Base-by-base conservation (phyloP, 2,888 invertebrate species). In the Brachylomia viminalis region DNA sequence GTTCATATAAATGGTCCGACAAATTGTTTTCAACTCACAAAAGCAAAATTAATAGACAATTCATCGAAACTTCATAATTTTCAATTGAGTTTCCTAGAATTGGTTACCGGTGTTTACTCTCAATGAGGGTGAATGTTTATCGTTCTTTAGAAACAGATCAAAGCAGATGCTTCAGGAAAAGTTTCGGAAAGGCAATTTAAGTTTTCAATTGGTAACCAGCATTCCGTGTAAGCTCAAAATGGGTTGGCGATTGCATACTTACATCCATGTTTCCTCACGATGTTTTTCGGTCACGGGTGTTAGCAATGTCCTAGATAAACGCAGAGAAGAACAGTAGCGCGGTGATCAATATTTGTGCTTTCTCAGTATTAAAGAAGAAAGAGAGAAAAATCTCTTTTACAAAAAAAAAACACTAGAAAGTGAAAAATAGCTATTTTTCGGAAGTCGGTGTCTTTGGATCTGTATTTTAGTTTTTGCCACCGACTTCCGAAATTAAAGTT, bases 1-100 rank as follows among this genome's bases (percentile, higher is more conserved):
- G 72, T 49, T 77, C 27, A 49, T 49, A 27, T 58, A 45, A 64
- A 68, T 45, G 52, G 23, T 38, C 64, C 45, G 20, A 64, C 5
- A 58, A 79, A 74, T 79, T 68, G n/a, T 79, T 64, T 52, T 58
- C 49, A 79, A 71, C 58, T 77, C n/a, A 58, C 52, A 27, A 65
- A 67, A 67, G 49, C 56, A 68, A 52, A 79, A 64, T 73, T 74
- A 64, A 68, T 74, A 45, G 67, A 64, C 52, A 47, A 65, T 68
- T 58, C 68, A 67, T 23, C 45, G 45, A 59, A 79, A 74, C 52
- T 74, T 79, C 20, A 69, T 75, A 15, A 65, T 54, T 75, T 79
- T 2, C 42, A 64, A 64, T 67, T 64, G 27, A 52, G 56, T 74
- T 58, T 67, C 30, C 64, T 15, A 64, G 33, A 68, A 47, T 30